Percentiles rank a stretch among this genome's conserved stretches.
Evolutionary conservation across 2,797 vertebrate genomes (phyloP).

Genomic region (Lacerta viridis): DNA sequence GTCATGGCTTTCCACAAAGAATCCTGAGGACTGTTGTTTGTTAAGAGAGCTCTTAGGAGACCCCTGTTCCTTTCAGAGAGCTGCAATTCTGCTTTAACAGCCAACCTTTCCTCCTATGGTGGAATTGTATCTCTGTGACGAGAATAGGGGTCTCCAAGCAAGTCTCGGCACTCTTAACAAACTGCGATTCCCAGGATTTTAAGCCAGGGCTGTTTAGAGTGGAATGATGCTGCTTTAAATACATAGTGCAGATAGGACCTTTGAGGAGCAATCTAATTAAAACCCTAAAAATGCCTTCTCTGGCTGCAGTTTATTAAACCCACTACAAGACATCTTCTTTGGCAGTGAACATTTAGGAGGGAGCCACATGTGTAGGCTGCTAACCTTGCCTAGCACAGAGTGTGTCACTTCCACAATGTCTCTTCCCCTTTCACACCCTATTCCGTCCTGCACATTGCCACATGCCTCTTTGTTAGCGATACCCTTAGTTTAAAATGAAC

Average conservation of each 20-base stretch:
- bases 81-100: no score
- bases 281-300: neutral
- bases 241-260: neutral
- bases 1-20: no score
- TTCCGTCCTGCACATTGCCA: conserved; percentile 5
- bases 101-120: no score
- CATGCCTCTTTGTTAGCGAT: conserved; percentile 61
- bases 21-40: no score
- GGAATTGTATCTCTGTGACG: no score
- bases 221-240: neutral
- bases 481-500: conserved; percentile 62
- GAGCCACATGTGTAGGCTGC: neutral
- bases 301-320: conserved; percentile 18
- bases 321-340: conserved; percentile 16
- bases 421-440: conserved; percentile 46
- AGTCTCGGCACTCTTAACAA: no score
- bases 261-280: neutral
- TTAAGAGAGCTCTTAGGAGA: no score
- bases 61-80: no score
- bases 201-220: neutral
- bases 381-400: neutral
- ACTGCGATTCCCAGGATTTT: neutral
- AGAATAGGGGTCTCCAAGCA: no score
- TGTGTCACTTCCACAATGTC: neutral
- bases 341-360: neutral